Evolutionary conservation across 2,113 vertebrate genomes (phyloP).

Genomic region (Sporophila hypoxantha): DNA sequence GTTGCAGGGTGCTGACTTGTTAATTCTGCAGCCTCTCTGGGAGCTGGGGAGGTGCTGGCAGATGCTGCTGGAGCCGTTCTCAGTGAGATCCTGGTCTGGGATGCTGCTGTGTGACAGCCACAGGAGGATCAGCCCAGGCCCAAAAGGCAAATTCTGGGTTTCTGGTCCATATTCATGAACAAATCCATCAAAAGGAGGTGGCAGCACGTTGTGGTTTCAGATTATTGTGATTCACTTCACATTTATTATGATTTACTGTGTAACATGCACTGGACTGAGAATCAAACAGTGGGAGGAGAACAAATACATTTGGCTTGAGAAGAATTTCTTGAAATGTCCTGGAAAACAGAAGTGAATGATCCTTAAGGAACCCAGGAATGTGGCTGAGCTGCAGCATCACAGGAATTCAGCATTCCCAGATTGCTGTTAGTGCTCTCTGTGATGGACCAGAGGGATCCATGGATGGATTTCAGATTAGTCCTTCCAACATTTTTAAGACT

Average conservation of each 20-base stretch:
- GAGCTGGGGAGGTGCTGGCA: neutral
- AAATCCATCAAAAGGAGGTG: neutral
- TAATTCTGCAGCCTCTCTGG: neutral
- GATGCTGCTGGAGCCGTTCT: neutral
- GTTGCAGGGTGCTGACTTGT: neutral
- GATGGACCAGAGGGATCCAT: neutral
- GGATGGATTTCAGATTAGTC: neutral
- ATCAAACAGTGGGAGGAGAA: neutral
- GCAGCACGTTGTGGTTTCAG: neutral
- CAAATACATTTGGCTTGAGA: neutral
- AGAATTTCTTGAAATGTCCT: neutral
- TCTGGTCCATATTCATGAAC: neutral
- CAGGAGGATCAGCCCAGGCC: neutral
- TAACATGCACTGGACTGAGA: neutral
- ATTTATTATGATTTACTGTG: no score
- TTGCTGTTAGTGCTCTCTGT: rapidly evolving
- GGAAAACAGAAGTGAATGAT: neutral
- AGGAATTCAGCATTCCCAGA: neutral
- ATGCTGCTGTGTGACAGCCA: neutral
- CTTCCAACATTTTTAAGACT: neutral
- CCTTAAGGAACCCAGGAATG: neutral
- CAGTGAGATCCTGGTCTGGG: neutral
- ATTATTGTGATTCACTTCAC: neutral
- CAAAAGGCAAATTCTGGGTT: neutral
- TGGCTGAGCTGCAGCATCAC: neutral